Conservation (phyloP, 2,797 vertebrate genomes). For the Neostethus bicornis region DNA sequence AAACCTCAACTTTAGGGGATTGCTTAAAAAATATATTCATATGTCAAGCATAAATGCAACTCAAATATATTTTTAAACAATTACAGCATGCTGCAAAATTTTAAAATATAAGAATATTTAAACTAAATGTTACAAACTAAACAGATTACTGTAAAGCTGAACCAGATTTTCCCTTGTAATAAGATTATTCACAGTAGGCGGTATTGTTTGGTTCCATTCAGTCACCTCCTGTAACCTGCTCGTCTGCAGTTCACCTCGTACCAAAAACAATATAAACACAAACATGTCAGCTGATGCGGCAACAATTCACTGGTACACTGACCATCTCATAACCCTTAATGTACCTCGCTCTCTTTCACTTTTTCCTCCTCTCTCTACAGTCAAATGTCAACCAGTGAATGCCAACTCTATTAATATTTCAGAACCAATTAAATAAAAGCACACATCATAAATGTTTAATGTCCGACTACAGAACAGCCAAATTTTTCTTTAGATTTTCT, state of each 20-base stretch:
- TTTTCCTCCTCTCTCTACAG: constrained; percentile 36
- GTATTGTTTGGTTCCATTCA: constrained; percentile 40
- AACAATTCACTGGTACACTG: constrained; percentile 29
- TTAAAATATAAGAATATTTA: too few species aligned
- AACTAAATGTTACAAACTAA: too few species aligned
- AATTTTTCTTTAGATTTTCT: constrained; percentile 55
- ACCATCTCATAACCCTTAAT: constrained; percentile 29
- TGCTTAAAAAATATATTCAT: too few species aligned
- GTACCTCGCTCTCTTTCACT: constrained; percentile 18
- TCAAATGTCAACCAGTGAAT: constrained; percentile 77
- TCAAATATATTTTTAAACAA: too few species aligned
- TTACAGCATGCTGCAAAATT: too few species aligned
- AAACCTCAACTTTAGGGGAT: too few species aligned
- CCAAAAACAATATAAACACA: constrained; percentile 5
- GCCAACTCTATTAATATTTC: constrained; percentile 77
- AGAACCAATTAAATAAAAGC: constrained; percentile 82
- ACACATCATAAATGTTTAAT: constrained; percentile 80
- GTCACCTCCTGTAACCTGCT: constrained; percentile 17
- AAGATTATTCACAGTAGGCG: too few species aligned
- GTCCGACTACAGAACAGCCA: constrained; percentile 51
- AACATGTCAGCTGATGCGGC: constrained; percentile 44
- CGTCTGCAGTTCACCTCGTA: constrained; percentile 14
- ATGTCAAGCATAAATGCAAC: too few species aligned
- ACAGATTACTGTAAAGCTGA: too few species aligned
- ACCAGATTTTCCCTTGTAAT: too few species aligned